phyloP scores from a whole-genome alignment of 2,113 vertebrate genomes.

The Vulpes ferrilata region DNA sequence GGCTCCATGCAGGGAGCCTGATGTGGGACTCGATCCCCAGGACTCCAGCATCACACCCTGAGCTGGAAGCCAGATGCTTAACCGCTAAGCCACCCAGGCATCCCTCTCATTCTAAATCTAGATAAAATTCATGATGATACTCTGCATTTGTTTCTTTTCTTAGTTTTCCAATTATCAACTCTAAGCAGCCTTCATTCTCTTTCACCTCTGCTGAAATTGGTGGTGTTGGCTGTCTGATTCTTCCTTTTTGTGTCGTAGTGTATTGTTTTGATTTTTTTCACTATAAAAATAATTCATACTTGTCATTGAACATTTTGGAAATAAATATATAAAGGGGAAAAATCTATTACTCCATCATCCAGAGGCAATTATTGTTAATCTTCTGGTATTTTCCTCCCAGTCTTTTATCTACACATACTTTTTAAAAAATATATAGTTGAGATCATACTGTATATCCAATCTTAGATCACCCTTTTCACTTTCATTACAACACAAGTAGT shows the following conservation, averaged over 20 bases:
- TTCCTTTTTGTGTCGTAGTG: slow-evolving; percentile 29
- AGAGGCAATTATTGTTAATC: slow-evolving; percentile 33
- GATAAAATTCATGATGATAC: slow-evolving; percentile 23
- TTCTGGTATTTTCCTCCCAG: slow-evolving; percentile 32
- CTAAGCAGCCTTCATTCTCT: slow-evolving; percentile 11
- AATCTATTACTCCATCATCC: not conserved
- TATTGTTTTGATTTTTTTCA: slow-evolving; percentile 26
- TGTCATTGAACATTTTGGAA: slow-evolving; percentile 26
- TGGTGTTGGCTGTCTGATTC: not conserved
- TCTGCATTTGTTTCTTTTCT: slow-evolving; percentile 47
- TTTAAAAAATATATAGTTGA: not conserved
- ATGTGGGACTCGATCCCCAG: too few relatives aligned
- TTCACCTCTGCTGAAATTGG: slow-evolving; percentile 28
- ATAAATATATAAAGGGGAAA: slow-evolving; percentile 27
- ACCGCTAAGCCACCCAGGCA: too few relatives aligned
- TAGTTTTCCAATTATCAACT: slow-evolving; percentile 40
- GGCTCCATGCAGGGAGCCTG: too few relatives aligned
- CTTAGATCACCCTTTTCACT: not conserved
- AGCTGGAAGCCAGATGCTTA: too few relatives aligned
- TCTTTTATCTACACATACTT: slow-evolving; percentile 12
- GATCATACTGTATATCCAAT: not conserved
- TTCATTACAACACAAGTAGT: slow-evolving; percentile 51
- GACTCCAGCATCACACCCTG: too few relatives aligned
- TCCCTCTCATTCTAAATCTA: not conserved
- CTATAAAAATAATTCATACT: slow-evolving; percentile 43